Percentiles rank a stretch among this genome's conserved stretches.
These are phyloP conservation scores for Okamejei kenojei DNA, from an alignment of 2,797 vertebrate genomes.

Conservation along the genomic window DNA sequence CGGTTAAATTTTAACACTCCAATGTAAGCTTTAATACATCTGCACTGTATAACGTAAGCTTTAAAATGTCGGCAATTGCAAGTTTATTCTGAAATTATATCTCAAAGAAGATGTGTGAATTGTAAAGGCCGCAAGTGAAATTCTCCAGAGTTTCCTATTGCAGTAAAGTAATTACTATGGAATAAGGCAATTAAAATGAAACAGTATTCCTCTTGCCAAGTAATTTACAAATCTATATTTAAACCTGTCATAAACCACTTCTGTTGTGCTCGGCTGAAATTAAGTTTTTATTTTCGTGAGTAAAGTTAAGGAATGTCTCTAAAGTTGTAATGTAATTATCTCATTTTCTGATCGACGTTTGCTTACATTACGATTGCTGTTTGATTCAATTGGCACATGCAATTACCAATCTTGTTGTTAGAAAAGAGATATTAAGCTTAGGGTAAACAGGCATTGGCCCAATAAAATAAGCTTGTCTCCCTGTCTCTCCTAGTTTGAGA, in stretches of 20 bases:
- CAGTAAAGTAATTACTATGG: background rate
- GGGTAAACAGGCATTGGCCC: background rate
- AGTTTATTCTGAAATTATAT: background rate
- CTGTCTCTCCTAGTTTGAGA: background rate
- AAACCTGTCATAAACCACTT: background rate
- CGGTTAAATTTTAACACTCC: background rate
- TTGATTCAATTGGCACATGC: background rate
- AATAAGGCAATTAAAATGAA: background rate
- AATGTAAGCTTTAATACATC: background rate
- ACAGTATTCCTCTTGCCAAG: background rate
- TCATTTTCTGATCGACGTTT: background rate
- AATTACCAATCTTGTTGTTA: background rate
- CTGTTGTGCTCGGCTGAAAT: background rate
- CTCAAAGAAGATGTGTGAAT: background rate
- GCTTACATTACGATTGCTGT: background rate
- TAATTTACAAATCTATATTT: background rate
- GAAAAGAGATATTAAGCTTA: background rate
- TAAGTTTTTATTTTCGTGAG: background rate
- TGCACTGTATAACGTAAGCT: background rate
- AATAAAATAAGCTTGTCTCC: background rate
- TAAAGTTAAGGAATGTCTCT: background rate
- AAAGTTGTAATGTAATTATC: background rate
- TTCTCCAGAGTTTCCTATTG: background rate
- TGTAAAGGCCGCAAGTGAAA: background rate
- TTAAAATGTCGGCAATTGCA: too few species aligned